Evolutionary conservation across 2,113 vertebrate species (phyloP).

Genomic region (Meles meles): DNA sequence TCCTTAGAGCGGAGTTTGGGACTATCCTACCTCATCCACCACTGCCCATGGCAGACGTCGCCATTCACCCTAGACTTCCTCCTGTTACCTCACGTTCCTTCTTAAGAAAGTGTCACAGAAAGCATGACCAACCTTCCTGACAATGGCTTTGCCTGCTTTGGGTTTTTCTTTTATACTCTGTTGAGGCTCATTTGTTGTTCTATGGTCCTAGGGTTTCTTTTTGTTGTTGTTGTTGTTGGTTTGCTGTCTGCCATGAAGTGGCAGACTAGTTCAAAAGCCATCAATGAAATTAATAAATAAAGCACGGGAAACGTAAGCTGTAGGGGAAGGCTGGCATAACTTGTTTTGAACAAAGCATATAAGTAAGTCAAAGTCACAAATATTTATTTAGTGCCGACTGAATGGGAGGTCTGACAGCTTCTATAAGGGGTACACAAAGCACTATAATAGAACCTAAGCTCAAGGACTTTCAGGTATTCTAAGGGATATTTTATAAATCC

Average conservation of each 20-base stretch:
- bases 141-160: not conserved
- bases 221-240: not conserved
- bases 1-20: not conserved
- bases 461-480: not conserved
- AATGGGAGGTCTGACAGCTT: not conserved
- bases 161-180: not conserved
- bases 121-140: not conserved
- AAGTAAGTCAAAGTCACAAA: constrained; percentile 26
- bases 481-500: not conserved
- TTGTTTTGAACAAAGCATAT: not conserved
- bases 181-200: not conserved
- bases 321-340: not conserved
- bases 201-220: not conserved
- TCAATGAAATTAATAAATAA: not conserved
- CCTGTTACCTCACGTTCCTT: not conserved
- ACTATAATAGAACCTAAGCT: not conserved
- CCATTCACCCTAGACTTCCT: not conserved
- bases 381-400: not conserved
- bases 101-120: not conserved
- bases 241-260: not conserved
- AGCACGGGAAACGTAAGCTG: not conserved
- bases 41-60: not conserved
- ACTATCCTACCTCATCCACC: not conserved
- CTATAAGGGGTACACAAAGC: not conserved
- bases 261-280: not conserved